Evolutionary conservation across 2,113 vertebrate genomes (phyloP).

Genomic region (Hydrolagus affinis): DNA sequence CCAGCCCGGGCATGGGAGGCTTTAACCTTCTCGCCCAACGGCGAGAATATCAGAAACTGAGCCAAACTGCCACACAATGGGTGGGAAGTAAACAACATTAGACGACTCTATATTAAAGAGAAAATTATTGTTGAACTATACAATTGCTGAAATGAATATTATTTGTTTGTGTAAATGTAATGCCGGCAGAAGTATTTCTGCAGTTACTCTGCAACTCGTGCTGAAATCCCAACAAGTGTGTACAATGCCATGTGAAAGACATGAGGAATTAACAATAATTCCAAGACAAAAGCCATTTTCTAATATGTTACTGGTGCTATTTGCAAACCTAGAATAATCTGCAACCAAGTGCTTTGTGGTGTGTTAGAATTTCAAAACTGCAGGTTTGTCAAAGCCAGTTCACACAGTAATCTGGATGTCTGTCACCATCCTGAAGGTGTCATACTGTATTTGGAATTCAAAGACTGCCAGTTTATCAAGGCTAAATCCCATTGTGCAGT

Average conservation of each 20-base stretch:
- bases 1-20: too few relatives aligned
- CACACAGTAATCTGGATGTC: conserved; percentile 32
- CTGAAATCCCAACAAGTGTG: too few relatives aligned
- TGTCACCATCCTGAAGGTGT: conserved; percentile 29
- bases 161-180: not conserved
- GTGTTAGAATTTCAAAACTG: conserved; percentile 31
- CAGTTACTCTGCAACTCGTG: not conserved
- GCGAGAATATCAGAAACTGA: too few relatives aligned
- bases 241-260: not conserved
- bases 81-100: too few relatives aligned
- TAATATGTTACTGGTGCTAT: conserved; percentile 4
- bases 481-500: conserved; percentile 32
- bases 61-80: too few relatives aligned
- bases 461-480: conserved; percentile 30
- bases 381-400: conserved; percentile 31
- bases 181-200: not conserved
- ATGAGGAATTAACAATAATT: not conserved
- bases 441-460: conserved; percentile 29
- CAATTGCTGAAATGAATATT: not conserved
- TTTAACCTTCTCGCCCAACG: too few relatives aligned
- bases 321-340: conserved; percentile 24
- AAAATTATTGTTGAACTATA: too few relatives aligned
- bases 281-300: not conserved
- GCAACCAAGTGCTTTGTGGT: not conserved
- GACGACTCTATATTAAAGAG: too few relatives aligned